A percentile compares a stretch with the other conserved stretches of the same genome.
phyloP scores from a whole-genome alignment of 1,140 invertebrate genomes.

The Pantala flavescens region DNA sequence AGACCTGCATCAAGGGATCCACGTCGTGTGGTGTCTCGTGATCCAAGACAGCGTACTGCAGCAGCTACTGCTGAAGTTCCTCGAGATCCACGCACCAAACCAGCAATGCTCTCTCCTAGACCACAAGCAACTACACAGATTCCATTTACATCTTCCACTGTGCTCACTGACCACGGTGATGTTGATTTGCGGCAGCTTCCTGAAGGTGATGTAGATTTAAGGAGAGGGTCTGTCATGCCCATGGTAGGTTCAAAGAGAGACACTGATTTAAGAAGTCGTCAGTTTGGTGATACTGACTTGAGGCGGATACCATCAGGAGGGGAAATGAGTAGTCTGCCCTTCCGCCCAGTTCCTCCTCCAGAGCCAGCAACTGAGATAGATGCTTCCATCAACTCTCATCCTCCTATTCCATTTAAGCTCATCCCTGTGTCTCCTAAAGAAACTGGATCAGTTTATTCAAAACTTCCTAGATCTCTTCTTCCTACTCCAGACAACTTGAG shows the following conservation, averaged over 20 bases:
- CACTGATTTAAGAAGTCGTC: slow-evolving; percentile 14
- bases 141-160: not conserved
- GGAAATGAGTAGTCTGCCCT: slow-evolving; percentile 50
- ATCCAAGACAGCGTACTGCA: not conserved
- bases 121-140: not conserved
- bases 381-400: slow-evolving; percentile 64
- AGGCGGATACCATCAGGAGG: slow-evolving; percentile 29
- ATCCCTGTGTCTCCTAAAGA: not conserved
- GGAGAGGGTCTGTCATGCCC: not conserved
- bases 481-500: not conserved
- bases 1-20: not conserved
- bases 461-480: not conserved
- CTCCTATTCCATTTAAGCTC: slow-evolving; percentile 53
- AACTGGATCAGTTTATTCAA: not conserved
- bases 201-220: not conserved
- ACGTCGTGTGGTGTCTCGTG: not conserved
- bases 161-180: slow-evolving; percentile 13
- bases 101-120: not conserved
- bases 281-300: slow-evolving; percentile 25
- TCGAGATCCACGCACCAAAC: not conserved
- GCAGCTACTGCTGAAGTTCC: not conserved
- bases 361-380: slow-evolving; percentile 75
- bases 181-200: slow-evolving; percentile 20
- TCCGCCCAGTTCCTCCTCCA: slow-evolving; percentile 64
- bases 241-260: not conserved